Base-by-base conservation (phyloP, 2,888 invertebrate species). In the Caenorhabditis virilis region DNA sequence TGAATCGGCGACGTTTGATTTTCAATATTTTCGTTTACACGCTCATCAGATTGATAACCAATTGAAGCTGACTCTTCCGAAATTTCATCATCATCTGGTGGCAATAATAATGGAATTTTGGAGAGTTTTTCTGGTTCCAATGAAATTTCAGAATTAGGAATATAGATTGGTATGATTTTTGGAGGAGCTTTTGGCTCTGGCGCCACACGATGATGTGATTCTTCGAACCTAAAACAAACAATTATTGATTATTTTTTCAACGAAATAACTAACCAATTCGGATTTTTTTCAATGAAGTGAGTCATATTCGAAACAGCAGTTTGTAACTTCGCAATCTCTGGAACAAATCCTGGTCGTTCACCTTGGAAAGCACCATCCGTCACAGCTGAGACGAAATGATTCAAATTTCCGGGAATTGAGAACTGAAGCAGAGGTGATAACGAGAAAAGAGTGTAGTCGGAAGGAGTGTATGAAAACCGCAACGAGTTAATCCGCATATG, bases 401-500 rank as follows among this genome's bases (percentile, higher is more conserved):
- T 63, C 3, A 81, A 49, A 47, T 77, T 81, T 26, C 78, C 77
- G 1, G 82, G 81, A 16, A 82, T 58, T 16, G 78, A 63, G 59
- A 78, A 82, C 55, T 80, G 81, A 11, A 82, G 68, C 9, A 74
- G 60, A 7, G 77, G 77, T 13, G 68, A 61, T 1, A 82, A 55
- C 5, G 78, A 70, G 49, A 72, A 79, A 20, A 82, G 60, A 1
- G 76, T 70, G 50, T 66, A 68, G 27, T 65, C 58, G 20, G 71
- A 54, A 15, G 71, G 67, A 9, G 82, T 76, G 63, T 79, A 80
- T 41, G 64, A 51, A 68, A 82, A 82, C 18, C 78, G 76, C 15
- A 72, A 65, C 7, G 80, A 81, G 26, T 80, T 59, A 1, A 82
- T 59, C n/a, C 74, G 69, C 7, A 74, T 75, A 58, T 81, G 81